phyloP scores from a whole-genome alignment of 2,113 vertebrate species.

The Oncorhynchus tshawytscha region DNA sequence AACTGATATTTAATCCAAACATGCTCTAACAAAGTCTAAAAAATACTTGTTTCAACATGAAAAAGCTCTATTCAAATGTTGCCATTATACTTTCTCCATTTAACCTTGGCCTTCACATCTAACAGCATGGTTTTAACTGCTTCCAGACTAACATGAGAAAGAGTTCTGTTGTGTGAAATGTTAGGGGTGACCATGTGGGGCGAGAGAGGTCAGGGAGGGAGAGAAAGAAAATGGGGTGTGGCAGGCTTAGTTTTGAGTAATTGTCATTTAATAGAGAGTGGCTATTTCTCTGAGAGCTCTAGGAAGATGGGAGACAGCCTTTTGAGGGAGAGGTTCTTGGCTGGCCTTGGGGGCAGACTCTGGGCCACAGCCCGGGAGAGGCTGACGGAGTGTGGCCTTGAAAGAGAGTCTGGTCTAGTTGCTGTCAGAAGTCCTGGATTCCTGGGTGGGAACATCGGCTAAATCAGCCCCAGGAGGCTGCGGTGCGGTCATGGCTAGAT shows the following conservation, averaged over 20 bases:
- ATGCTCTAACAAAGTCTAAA: constrained; percentile 66
- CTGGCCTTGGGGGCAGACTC: constrained; percentile 38
- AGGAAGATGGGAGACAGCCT: constrained; percentile 32
- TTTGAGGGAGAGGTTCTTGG: constrained; percentile 51
- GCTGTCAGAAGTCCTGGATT: constrained; percentile 75
- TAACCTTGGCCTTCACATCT: constrained; percentile 54
- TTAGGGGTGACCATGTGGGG: constrained; percentile 35
- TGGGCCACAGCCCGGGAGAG: constrained; percentile 43
- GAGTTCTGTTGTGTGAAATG: constrained; percentile 6
- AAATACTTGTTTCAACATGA: constrained; percentile 63
- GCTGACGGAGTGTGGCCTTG: constrained; percentile 63
- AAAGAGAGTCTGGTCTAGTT: constrained; percentile 69
- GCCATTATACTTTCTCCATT: constrained; percentile 12
- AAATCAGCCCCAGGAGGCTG: constrained; percentile 69
- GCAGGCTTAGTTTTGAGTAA: constrained; percentile 27
- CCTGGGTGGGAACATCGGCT: constrained; percentile 75
- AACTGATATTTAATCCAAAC: constrained; percentile 53
- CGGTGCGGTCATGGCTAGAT: background rate
- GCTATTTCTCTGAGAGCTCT: constrained; percentile 47
- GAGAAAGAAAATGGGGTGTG: constrained; percentile 48
- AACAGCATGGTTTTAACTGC: constrained; percentile 40
- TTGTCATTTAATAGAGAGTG: constrained; percentile 34
- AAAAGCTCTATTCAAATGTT: constrained; percentile 42
- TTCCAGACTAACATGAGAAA: constrained; percentile 39
- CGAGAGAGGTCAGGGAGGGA: constrained; percentile 9